Evolutionary conservation across 2,113 vertebrate genomes (phyloP).

Genomic region (Urocolius indicus): DNA sequence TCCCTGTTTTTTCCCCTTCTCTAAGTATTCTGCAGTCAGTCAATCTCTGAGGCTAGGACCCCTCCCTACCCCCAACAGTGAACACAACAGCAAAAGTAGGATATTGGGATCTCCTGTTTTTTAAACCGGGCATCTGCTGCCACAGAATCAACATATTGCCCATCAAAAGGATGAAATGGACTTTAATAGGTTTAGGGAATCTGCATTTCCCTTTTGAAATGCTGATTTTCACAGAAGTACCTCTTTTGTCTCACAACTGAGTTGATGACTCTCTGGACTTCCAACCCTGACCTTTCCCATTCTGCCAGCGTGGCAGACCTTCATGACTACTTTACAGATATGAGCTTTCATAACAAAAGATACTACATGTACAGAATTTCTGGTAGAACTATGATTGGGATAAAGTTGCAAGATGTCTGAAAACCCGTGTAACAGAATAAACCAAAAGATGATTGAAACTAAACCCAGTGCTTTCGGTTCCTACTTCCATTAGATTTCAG

Average conservation of each 20-base stretch:
- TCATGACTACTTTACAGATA: background rate
- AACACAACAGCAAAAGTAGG: background rate
- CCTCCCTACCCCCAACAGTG: fast-evolving
- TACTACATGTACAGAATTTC: background rate
- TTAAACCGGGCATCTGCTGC: background rate
- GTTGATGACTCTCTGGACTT: background rate
- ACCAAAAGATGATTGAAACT: background rate
- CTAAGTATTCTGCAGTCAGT: background rate
- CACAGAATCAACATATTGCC: background rate
- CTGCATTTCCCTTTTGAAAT: constrained; percentile 21
- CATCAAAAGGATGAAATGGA: background rate
- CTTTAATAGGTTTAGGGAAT: background rate
- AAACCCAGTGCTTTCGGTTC: background rate
- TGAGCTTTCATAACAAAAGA: background rate
- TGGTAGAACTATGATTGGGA: background rate
- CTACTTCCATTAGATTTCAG: background rate
- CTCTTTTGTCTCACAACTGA: background rate
- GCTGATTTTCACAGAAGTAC: background rate
- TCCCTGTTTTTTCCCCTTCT: background rate
- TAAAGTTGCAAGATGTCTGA: background rate
- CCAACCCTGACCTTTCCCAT: background rate
- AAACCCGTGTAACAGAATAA: background rate
- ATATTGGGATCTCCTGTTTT: background rate
- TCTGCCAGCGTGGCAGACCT: background rate
- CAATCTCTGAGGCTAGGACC: background rate